These are phyloP conservation scores for Meteorus colon DNA, from an alignment of 2,888 invertebrate species.

Conservation along the genomic window DNA sequence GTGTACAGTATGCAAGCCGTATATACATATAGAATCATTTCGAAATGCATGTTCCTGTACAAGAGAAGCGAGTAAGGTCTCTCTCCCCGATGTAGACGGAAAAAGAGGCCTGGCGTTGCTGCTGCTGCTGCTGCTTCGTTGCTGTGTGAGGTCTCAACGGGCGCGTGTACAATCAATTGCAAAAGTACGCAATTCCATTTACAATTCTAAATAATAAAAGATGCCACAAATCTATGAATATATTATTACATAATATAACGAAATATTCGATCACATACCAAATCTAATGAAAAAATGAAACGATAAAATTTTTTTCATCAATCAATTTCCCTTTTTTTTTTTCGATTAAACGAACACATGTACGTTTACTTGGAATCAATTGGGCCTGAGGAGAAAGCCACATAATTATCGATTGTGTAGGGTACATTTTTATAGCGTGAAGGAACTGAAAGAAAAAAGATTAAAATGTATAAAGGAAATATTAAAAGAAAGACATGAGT, in stretches of 20 bases:
- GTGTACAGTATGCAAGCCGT: not conserved
- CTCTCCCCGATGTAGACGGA: slow-evolving; percentile 21
- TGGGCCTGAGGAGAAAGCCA: slow-evolving; percentile 18
- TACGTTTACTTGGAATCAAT: not conserved
- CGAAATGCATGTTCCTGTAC: slow-evolving; percentile 23
- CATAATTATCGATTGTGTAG: not conserved
- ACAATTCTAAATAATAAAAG: not conserved
- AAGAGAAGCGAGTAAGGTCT: slow-evolving; percentile 26
- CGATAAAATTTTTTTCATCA: not conserved
- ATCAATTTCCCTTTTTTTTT: not conserved
- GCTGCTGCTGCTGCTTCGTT: slow-evolving; percentile 18
- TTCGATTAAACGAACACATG: not conserved
- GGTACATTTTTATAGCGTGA: slow-evolving; percentile 2
- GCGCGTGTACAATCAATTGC: slow-evolving; percentile 28
- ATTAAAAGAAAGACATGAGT: not conserved
- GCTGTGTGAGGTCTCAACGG: slow-evolving; percentile 28
- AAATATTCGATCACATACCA: not conserved
- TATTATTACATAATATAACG: not conserved
- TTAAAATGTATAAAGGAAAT: not conserved
- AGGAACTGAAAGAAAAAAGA: not conserved
- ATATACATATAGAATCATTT: slow-evolving; percentile 17
- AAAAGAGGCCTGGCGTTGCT: slow-evolving; percentile 34
- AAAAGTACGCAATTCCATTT: not conserved
- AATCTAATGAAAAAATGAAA: slow-evolving; percentile 1
- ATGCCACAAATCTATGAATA: not conserved